Evolutionary conservation across 2,113 vertebrate species (phyloP), one percentile per base, ranked within the genome.

Genomic region (Dunckerocampus dactyliophorus): DNA sequence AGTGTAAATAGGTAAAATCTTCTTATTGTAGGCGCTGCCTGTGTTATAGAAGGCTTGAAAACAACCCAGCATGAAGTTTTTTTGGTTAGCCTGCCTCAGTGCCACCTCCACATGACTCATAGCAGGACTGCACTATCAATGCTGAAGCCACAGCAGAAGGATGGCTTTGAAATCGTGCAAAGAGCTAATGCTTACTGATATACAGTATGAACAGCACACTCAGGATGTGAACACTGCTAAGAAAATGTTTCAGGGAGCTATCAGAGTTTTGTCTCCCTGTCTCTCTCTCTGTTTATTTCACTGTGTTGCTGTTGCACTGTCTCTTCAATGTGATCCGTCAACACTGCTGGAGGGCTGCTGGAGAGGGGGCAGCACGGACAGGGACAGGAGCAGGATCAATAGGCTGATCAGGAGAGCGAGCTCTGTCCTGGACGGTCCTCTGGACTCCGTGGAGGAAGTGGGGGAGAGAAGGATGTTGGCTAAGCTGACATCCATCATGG

Each of bases 141-240:
- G 54, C 34, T 39, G 0, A 37, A 20, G 3, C 54, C 34, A 42
- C 54, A 43, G n/a, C 37, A 42, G 34, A n/a, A 56, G 54, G 34
- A 7, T 39, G 19, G 6, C 37, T 42, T 56, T 56, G 34, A 56
- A 34, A 56, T 42, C 12, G 34, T 42, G 37, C 54, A 42, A 39
- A 42, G 11, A 21, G 54, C 37, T 56, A 8, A 20, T 42, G 8
- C 54, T 21, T 43, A 42, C n/a, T 21, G 12, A 42, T 37, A 42
- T 42, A n/a, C n/a, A n/a, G n/a, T n/a, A 56, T 56, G 39, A 56
- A 56, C 19, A 21, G 34, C 54, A 42, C 54, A 42, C 54, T 39
- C 54, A 16, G 54, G n/a, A 15, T 37, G 31, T 37, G 53, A 55
- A 55, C 13, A 34, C 10, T 56, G 53, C 37, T 21, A 8, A 42